Conservation (phyloP, 2,888 invertebrate species). For the Orchesella flavescens region DNA sequence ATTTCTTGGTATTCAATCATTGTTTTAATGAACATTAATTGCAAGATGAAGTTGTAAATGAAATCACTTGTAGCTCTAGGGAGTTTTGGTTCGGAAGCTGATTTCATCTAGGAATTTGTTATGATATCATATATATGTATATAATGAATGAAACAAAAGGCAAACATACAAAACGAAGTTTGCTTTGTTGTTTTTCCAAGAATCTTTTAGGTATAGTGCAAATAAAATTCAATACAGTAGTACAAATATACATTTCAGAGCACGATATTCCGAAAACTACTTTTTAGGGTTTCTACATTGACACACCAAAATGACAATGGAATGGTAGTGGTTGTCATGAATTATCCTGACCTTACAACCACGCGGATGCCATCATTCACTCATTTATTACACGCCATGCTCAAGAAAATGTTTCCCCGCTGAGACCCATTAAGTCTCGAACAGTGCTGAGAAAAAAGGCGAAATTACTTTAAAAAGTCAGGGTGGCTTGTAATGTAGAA, state of each 20-base stretch:
- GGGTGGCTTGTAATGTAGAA: neutral
- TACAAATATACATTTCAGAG: no score
- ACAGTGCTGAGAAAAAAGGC: neutral
- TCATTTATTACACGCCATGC: neutral
- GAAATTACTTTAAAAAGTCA: neutral
- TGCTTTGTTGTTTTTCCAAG: no score
- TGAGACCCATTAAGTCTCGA: neutral
- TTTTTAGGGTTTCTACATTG: no score
- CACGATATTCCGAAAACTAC: no score
- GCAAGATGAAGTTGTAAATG: neutral
- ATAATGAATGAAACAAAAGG: no score
- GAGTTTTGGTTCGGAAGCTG: neutral
- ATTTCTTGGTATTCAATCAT: neutral
- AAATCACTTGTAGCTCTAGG: neutral
- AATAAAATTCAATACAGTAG: no score
- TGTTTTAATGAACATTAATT: neutral
- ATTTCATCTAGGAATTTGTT: no score
- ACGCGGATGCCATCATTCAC: neutral
- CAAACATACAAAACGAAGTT: no score
- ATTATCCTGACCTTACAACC: neutral
- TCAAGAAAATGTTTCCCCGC: neutral
- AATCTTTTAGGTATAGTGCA: no score
- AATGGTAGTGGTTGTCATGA: neutral
- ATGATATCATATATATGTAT: neutral
- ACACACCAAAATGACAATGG: neutral